Conservation (phyloP, 2,888 invertebrate species). For the Lysandra bellargus region DNA sequence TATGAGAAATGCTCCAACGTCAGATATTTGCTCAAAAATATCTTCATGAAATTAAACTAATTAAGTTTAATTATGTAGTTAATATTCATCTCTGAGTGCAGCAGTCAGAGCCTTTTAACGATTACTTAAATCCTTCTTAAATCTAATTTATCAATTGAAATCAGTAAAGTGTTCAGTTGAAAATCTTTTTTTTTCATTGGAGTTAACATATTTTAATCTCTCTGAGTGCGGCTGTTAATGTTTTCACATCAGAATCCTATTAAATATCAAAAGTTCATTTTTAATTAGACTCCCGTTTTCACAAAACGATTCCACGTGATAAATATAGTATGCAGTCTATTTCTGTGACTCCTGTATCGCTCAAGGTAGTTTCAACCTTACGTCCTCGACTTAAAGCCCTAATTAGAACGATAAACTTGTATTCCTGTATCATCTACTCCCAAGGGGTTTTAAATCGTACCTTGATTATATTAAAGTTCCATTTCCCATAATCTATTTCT, state of each 20-base stretch:
- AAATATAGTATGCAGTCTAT: background rate
- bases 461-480: background rate
- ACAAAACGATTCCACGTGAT: slow-evolving; percentile 5
- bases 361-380: background rate
- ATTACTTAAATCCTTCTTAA: too few relatives aligned
- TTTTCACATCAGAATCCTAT: background rate
- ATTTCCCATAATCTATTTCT: background rate
- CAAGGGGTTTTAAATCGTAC: background rate
- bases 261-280: background rate
- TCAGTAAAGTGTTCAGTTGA: too few relatives aligned
- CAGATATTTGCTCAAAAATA: too few relatives aligned
- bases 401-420: background rate
- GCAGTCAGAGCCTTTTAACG: too few relatives aligned
- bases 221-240: too few relatives aligned
- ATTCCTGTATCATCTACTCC: background rate
- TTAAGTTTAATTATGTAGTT: too few relatives aligned
- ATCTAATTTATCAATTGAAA: too few relatives aligned
- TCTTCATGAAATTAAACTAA: too few relatives aligned
- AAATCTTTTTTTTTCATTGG: too few relatives aligned
- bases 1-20: too few relatives aligned
- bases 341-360: background rate
- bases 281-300: background rate
- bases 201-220: too few relatives aligned
- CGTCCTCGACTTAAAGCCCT: background rate
- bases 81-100: too few relatives aligned